Conservation (phyloP, 2,888 invertebrate genomes). For the Busseola fusca region DNA sequence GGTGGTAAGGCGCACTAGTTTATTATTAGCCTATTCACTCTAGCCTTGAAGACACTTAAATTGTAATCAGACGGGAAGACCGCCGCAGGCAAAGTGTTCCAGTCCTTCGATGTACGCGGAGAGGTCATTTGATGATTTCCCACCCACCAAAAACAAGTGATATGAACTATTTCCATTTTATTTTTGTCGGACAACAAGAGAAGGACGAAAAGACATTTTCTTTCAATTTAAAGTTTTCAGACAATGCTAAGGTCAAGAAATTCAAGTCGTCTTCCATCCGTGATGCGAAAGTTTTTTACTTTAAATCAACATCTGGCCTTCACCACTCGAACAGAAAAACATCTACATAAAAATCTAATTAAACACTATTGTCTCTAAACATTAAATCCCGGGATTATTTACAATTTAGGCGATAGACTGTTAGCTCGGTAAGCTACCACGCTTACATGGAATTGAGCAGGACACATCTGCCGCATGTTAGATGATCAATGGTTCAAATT, state of each 20-base stretch:
- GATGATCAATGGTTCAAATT: too few relatives aligned
- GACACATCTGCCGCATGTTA: too few relatives aligned
- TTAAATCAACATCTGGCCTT: constrained; percentile 6
- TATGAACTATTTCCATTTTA: neutral
- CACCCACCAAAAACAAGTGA: too few relatives aligned
- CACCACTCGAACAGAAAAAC: neutral
- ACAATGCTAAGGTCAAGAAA: neutral
- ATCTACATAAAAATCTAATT: constrained; percentile 4
- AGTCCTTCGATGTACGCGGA: too few relatives aligned
- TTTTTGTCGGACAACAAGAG: neutral
- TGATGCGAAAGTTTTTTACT: neutral
- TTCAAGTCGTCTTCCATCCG: neutral
- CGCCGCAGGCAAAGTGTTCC: too few relatives aligned
- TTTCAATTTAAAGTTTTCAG: neutral
- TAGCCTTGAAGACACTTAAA: too few relatives aligned
- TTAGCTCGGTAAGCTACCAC: too few relatives aligned
- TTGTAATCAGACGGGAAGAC: too few relatives aligned
- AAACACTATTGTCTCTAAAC: neutral
- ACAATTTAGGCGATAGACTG: neutral
- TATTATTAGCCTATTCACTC: too few relatives aligned
- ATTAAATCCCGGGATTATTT: neutral
- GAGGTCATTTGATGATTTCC: too few relatives aligned
- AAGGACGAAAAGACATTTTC: neutral
- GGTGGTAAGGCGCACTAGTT: too few relatives aligned
- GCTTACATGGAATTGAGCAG: too few relatives aligned